phyloP scores from a whole-genome alignment of 2,888 invertebrate species.

The Mellilla xanthometata region DNA sequence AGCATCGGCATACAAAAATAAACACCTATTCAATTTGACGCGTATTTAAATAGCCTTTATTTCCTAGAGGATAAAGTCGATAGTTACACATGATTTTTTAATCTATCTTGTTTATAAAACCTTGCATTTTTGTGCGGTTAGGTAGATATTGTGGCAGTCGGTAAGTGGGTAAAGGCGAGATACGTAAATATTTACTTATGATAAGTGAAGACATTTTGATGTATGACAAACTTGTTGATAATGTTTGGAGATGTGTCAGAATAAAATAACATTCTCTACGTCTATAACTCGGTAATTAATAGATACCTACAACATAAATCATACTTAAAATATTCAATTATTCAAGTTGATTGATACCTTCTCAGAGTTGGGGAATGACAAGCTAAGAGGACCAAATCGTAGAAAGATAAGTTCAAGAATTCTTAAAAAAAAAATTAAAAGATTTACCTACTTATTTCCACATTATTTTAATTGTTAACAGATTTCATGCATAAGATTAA shows the following conservation, averaged over 20 bases:
- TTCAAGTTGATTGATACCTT: too few relatives aligned
- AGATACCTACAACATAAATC: too few relatives aligned
- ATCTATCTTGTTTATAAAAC: conserved; percentile 16
- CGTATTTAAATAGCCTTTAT: conserved; percentile 7
- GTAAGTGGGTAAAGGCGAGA: conserved; percentile 33
- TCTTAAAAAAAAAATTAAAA: too few relatives aligned
- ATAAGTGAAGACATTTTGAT: conserved; percentile 5
- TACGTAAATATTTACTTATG: conserved; percentile 35
- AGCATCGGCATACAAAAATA: conserved; percentile 5
- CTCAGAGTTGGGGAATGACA: too few relatives aligned
- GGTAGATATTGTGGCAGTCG: conserved; percentile 24
- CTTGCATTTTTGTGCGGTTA: conserved; percentile 38
- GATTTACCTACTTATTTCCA: too few relatives aligned
- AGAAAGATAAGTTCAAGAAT: too few relatives aligned
- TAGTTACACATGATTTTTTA: background rate
- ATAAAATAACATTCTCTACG: too few relatives aligned
- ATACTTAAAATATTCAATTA: too few relatives aligned
- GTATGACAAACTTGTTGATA: conserved; percentile 9
- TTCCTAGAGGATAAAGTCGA: conserved; percentile 1
- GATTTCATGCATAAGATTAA: too few relatives aligned
- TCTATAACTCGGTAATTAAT: too few relatives aligned
- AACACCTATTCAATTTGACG: conserved; percentile 6
- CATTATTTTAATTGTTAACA: too few relatives aligned
- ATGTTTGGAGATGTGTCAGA: background rate
- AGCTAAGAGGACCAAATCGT: too few relatives aligned